These are phyloP conservation scores for Brienomyrus longianalis DNA, from an alignment of 2,113 vertebrate genomes.

Conservation along the genomic window DNA sequence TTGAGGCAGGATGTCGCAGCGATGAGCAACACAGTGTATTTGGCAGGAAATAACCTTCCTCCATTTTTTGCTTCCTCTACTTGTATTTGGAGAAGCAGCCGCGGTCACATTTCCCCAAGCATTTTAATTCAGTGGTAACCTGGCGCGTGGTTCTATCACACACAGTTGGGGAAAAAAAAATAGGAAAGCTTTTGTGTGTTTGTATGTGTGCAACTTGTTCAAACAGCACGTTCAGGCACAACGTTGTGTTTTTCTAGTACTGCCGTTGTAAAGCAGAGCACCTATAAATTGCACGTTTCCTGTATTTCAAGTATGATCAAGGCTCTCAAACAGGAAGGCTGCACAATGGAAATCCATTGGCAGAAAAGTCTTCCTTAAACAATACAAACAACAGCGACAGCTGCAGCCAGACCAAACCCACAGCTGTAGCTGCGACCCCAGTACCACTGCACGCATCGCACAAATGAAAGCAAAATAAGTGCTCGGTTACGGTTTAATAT, in stretches of 20 bases:
- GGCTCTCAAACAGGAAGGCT: conserved; percentile 40
- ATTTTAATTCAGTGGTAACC: neutral
- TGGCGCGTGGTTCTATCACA: neutral
- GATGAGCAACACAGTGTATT: neutral
- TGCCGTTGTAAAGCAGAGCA: conserved; percentile 19
- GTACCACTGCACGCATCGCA: neutral
- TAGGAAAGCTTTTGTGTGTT: neutral
- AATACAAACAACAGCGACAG: neutral
- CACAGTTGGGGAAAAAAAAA: neutral
- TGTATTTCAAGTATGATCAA: conserved; percentile 17
- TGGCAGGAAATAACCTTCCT: neutral
- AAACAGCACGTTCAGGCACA: conserved; percentile 14
- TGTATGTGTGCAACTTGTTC: neutral
- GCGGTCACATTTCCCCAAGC: neutral
- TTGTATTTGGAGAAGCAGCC: neutral
- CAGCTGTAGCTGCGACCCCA: neutral
- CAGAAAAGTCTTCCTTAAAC: neutral
- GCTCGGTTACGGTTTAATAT: neutral
- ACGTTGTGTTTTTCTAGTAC: neutral
- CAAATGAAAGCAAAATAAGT: neutral
- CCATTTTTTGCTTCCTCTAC: neutral
- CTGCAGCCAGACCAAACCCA: neutral
- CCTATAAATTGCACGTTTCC: conserved; percentile 36
- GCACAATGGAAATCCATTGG: conserved; percentile 32
- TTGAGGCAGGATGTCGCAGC: neutral